Evolutionary conservation across 2,797 vertebrate species (phyloP).

Genomic region (Sebastolobus altivelis): DNA sequence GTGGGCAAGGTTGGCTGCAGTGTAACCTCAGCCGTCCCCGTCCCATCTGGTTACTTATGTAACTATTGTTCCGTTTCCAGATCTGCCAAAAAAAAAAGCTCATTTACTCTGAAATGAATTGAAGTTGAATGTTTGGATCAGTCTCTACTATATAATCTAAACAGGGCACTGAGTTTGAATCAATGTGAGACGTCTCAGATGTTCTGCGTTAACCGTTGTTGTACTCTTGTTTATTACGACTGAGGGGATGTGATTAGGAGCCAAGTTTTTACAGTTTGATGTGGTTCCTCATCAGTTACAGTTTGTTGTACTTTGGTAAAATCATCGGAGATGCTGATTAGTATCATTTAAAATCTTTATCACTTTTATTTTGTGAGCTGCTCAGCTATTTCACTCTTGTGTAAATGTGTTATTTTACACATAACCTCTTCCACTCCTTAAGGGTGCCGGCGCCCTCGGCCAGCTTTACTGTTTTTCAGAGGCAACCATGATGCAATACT

Average conservation of each 20-base stretch:
- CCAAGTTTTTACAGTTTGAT: constrained; percentile 20
- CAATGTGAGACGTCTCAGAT: constrained; percentile 29
- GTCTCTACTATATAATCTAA: constrained; percentile 38
- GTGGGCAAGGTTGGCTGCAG: constrained; percentile 21
- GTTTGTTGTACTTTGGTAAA: neutral
- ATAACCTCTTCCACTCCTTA: neutral
- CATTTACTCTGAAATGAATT: constrained; percentile 6
- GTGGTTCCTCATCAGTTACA: constrained; percentile 9
- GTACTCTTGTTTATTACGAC: constrained; percentile 41
- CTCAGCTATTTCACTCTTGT: neutral
- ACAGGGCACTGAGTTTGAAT: constrained; percentile 8
- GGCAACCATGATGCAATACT: too few species aligned
- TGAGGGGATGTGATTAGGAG: constrained; percentile 9
- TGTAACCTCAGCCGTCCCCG: neutral
- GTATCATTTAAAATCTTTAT: neutral
- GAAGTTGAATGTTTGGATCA: constrained; percentile 11
- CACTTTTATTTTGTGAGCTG: neutral
- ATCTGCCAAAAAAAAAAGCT: neutral
- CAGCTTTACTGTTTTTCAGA: too few species aligned
- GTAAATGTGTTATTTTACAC: neutral
- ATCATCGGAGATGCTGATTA: neutral
- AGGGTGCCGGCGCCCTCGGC: too few species aligned
- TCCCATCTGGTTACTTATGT: constrained; percentile 45
- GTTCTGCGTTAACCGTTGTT: constrained; percentile 45
- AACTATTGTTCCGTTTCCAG: constrained; percentile 40